Conservation (phyloP, 2,888 invertebrate species). For the Polyommatus icarus region DNA sequence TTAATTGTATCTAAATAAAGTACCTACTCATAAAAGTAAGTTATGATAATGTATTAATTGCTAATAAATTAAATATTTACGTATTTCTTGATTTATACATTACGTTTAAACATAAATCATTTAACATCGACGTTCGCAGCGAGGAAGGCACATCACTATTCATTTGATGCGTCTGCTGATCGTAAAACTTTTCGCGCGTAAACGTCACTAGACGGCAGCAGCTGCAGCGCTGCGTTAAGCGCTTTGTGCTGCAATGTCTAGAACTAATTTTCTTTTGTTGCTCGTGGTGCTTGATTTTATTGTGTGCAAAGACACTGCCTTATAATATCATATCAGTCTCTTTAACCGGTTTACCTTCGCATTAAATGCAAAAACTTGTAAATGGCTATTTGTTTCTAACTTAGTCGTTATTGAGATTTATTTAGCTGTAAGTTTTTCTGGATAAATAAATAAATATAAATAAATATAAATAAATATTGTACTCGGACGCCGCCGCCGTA, state of each 20-base stretch:
- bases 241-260: slow-evolving; percentile 56
- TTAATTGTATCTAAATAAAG: too few species aligned
- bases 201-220: slow-evolving; percentile 76
- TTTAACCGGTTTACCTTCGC: slow-evolving; percentile 4
- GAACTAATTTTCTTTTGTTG: slow-evolving; percentile 58
- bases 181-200: slow-evolving; percentile 80
- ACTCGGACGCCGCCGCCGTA: background rate
- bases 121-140: slow-evolving; percentile 41
- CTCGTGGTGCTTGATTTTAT: slow-evolving; percentile 33
- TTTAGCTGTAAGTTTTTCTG: too few species aligned
- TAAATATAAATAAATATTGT: too few species aligned
- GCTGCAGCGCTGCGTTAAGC: slow-evolving; percentile 71
- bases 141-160: slow-evolving; percentile 57
- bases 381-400: too few species aligned
- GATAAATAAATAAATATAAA: too few species aligned
- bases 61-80: background rate
- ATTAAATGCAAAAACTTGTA: too few species aligned
- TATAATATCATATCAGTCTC: slow-evolving; percentile 11
- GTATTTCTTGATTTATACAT: background rate
- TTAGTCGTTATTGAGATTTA: too few species aligned
- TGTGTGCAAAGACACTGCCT: slow-evolving; percentile 35
- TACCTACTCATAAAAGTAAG: too few species aligned
- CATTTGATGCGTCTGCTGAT: slow-evolving; percentile 70
- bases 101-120: background rate
- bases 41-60: background rate